Base-by-base conservation (phyloP, 2,113 vertebrate species). In the Microtus richardsoni region DNA sequence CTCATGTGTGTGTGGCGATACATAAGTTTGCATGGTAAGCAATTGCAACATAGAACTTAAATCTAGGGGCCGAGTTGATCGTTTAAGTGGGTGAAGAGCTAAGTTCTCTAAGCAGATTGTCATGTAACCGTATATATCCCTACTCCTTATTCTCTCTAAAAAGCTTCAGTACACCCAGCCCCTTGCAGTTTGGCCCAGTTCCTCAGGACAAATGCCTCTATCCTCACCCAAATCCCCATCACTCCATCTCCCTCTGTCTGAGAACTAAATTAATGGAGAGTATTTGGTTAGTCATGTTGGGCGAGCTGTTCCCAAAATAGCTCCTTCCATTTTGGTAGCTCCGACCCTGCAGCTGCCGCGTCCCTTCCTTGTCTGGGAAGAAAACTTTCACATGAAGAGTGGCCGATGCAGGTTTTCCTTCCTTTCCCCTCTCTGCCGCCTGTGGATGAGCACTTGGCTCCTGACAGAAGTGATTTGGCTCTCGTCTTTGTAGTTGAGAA, bases 241-340 rank as follows among this genome's bases (percentile, higher is more conserved):
- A 96, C 96, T 97, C 95, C 96, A 96, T 97, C 96, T 97, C 97
- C 93, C 73, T 77, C 39, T 44, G 54, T 47, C 82, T 95, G 77
- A 98, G 98, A 97, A 97, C 97, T 98, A 98, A 98, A 98, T 98
- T 97, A 98, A 97, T 94, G 80, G 97, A 98, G 97, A 97, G 97
- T 98, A 97, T 97, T 97, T 97, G 98, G 97, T 97, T 98, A 98
- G 97, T 98, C 98, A 97, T 98, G 97, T 98, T 98, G 97, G 98
- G 98, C 98, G 96, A 98, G 97, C 97, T 94, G 93, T 68, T 98
- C 98, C 98, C 98, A 97, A 98, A 99, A 98, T 99, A 99, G 98
- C 97, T 79, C 97, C 96, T 98, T 98, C 98, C 98, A 98, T 98
- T 98, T 98, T 66, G 96, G 97, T 98, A 97, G 95, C 97, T 96